Evolutionary conservation across 2,113 vertebrate species (phyloP), one percentile per base, ranked within the genome.

Genomic region (Notarius lentiginosus): DNA sequence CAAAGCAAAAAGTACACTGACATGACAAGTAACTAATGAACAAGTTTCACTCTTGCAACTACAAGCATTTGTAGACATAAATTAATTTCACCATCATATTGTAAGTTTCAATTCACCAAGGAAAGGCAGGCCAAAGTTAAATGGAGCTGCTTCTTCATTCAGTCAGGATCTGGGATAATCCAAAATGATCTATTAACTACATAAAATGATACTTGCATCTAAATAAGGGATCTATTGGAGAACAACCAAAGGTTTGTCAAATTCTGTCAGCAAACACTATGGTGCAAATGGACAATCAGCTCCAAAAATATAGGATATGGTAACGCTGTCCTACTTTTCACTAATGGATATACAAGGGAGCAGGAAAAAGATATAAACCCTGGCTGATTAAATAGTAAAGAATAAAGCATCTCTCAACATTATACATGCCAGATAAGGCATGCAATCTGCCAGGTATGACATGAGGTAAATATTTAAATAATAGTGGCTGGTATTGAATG

Each of bases 251-350:
- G 41, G 61, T 51, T 51, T 58, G 10, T 55, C 51, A 77, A 76
- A n/a, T 76, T 51, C 73, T 51, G 73, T 76, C 47, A 14, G 73
- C 73, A 82, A 82, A 82, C 80, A 76, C 11, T 83, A 14, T 63
- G 73, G 68, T 70, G 82, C 81, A 79, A 88, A 89, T 60, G 75
- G 22, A 73, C 73, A 72, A 82, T 76, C 58, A 17, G 84, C 58
- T 84, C 80, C 53, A 77, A 89, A 60, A 86, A 56, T 56, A 18
- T 6, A 49, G 15, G 51, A 47, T 47, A 76, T 47, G 81, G 20
- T 47, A 63, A 60, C 5, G 24, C 9, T 88, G 80, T 80, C 73
- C 61, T 80, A 83, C 63, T 88, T 86, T 86, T 73, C 14, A 3
- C 10, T 84, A 86, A 84, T 86, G 80, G 73, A 83, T 55, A 55